phyloP scores from a whole-genome alignment of 2,797 vertebrate species.

The Typhlichthys subterraneus region DNA sequence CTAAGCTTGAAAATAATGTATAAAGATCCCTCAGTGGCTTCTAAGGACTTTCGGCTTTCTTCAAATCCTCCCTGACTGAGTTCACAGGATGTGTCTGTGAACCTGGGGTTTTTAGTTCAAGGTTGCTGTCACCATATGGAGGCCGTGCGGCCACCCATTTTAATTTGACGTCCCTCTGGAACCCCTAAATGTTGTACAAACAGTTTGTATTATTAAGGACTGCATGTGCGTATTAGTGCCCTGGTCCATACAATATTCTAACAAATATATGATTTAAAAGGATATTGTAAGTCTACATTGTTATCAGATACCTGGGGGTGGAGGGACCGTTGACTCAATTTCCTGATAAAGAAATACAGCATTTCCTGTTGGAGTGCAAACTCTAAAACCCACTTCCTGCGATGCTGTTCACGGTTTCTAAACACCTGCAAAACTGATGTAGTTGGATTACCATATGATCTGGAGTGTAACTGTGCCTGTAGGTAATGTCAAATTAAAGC shows the following conservation, averaged over 20 bases:
- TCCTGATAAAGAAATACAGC: constrained; percentile 63
- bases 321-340: constrained; percentile 61
- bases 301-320: constrained; percentile 27
- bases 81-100: constrained; percentile 10
- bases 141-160: not conserved
- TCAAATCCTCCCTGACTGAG: not conserved
- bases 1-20: not conserved
- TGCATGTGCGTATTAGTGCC: not conserved
- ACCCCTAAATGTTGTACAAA: not conserved
- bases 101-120: constrained; percentile 17
- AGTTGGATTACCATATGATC: too few relatives aligned
- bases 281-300: not conserved
- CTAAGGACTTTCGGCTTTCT: not conserved
- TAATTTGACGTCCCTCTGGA: too few relatives aligned
- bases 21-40: not conserved
- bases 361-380: constrained; percentile 60
- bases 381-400: constrained; percentile 77
- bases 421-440: constrained; percentile 6
- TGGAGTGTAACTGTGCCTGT: too few relatives aligned
- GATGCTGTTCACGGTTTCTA: constrained; percentile 26
- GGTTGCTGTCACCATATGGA: too few relatives aligned
- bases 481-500: too few relatives aligned
- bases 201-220: not conserved
- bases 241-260: not conserved
- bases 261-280: not conserved